Percentiles rank a stretch among this genome's conserved stretches.
Evolutionary conservation across 1,140 invertebrate genomes (phyloP).

Genomic region (Cataglyphis hispanica): DNA sequence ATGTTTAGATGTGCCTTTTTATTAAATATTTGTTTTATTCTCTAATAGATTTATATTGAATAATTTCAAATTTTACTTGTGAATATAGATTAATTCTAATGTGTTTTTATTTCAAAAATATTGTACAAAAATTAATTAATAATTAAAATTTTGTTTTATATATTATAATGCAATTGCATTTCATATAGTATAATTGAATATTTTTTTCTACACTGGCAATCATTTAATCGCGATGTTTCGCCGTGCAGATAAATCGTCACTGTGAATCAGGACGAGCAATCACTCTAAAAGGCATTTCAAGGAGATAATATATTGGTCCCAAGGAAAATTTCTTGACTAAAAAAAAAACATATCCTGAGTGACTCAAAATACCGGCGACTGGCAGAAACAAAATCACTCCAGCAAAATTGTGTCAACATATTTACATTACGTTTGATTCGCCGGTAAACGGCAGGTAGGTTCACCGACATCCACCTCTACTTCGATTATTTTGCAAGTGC

Average conservation of each 20-base stretch:
- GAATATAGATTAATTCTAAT: not conserved
- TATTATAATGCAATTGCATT: no score
- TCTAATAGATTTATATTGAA: not conserved
- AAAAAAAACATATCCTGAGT: conserved; percentile 19
- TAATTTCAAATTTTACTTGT: not conserved
- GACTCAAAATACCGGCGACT: conserved; percentile 1
- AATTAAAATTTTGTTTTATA: not conserved
- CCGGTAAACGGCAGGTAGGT: conserved; percentile 39
- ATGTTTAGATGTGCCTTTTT: not conserved
- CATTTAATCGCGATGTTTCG: conserved; percentile 34
- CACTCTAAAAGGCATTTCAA: conserved; percentile 30
- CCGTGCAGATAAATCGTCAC: conserved; percentile 26
- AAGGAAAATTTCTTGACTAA: not conserved
- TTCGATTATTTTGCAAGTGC: not conserved
- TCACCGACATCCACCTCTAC: conserved; percentile 27
- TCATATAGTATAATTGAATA: no score
- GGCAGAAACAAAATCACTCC: conserved; percentile 16
- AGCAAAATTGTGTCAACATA: conserved; percentile 33
- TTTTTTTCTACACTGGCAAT: not conserved
- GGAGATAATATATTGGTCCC: not conserved
- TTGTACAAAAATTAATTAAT: conserved; percentile 2
- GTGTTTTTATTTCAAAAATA: not conserved
- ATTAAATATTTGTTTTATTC: not conserved
- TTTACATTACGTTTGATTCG: not conserved
- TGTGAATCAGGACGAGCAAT: conserved; percentile 27